Conservation (phyloP, 2,797 vertebrate genomes). For the Syngnathus acus region DNA sequence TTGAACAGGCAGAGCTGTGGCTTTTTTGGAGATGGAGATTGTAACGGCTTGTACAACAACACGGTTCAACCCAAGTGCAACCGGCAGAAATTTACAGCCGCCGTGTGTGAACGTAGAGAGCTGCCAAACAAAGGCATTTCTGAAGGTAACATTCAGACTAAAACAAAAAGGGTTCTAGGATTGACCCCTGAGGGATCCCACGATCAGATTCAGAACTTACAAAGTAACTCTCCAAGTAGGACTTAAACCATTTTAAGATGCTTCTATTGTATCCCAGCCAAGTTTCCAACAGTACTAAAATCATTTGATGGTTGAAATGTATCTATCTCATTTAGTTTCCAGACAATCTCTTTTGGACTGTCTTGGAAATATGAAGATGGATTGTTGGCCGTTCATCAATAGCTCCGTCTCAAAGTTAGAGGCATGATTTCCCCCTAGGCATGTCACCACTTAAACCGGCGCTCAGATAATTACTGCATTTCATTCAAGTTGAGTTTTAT, state of each 20-base stretch:
- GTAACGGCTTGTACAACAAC: background rate
- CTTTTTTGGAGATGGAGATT: conserved; percentile 17
- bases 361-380: conserved; percentile 9
- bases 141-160: too few relatives aligned
- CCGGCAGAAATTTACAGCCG: background rate
- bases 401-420: conserved; percentile 10
- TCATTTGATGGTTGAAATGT: background rate
- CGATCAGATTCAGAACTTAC: too few relatives aligned
- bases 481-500: conserved; percentile 26
- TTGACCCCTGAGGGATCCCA: too few relatives aligned
- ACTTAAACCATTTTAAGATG: too few relatives aligned
- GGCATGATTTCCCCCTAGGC: conserved; percentile 15
- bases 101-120: background rate
- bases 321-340: background rate
- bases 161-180: too few relatives aligned
- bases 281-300: too few relatives aligned
- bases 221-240: too few relatives aligned
- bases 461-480: conserved; percentile 36
- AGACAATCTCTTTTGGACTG: background rate
- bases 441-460: conserved; percentile 6
- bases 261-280: too few relatives aligned
- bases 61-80: background rate
- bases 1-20: conserved; percentile 31
- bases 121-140: background rate
- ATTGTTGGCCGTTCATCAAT: conserved; percentile 12